Evolutionary conservation across 2,113 vertebrate species (phyloP), one percentile per base, ranked within the genome.

Genomic region (Rhombomys opimus): DNA sequence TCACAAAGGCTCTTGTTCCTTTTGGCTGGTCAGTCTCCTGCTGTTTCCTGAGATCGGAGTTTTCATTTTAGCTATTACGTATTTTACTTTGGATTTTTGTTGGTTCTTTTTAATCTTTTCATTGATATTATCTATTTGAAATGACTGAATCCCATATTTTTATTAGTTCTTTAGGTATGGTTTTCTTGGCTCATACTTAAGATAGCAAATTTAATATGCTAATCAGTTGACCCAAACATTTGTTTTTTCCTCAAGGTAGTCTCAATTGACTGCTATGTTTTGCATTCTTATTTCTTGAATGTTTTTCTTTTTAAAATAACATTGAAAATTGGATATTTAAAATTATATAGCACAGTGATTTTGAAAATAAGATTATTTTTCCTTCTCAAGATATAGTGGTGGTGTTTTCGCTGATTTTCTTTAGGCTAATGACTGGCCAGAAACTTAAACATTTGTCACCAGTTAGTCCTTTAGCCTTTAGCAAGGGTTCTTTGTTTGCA

Each of bases 131-230:
- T 54, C 0, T 85, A 6, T 77, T 89, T 92, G 52, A 65, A 91
- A n/a, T 89, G 12, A 76, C 3, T 27, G 13, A 7, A 18, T 65
- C 35, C 52, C 30, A 32, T 82, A 61, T 35, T 78, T 85, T 75
- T 27, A 76, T 41, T 67, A 63, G 18, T 75, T 41, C 14, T 59
- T 81, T n/a, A 61, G 20, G 3, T 12, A 35, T 89, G 7, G 12
- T 72, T 41, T 95, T 90, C 46, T 94, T 90, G 61, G 25, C 20
- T 46, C 22, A 30, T 68, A 52, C 17, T 78, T 88, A 61, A 94
- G 93, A 54, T 93, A 93, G 73, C 7, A 65, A 46, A 84, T 82
- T 87, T 65, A 89, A 59, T 95, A 0, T 90, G 0, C 76, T 78
- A 38, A 10, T 85, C 8, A 30, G n/a, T 8, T 80, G 57, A 68